Evolutionary conservation across 2,888 invertebrate species (phyloP), one percentile per base, ranked within the genome.

Genomic region (Athalia circularis): DNA sequence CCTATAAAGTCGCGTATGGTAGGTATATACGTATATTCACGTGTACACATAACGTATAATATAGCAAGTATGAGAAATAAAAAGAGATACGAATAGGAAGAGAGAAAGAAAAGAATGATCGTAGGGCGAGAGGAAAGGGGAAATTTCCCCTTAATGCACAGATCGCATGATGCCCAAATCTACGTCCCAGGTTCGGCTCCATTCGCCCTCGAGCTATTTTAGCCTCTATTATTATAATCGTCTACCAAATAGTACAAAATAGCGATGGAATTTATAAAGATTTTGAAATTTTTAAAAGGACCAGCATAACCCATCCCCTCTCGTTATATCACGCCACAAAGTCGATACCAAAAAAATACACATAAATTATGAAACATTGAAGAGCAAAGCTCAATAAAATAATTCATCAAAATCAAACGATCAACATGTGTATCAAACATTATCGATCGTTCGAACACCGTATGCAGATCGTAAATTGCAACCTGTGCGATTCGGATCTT

Each of bases 91-190:
- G 54, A 52, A 67, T 29, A 77, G 61, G 68, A 59, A 68, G 48
- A 61, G 62, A 72, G 61, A 48, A 8, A 62, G 15, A 68, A n/a
- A 45, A 43, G 57, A 47, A 64, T 11, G 47, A 45, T 59, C 47
- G 48, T 50, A 52, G 62, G 64, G 59, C 54, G 65, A 67, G 70
- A 78, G 62, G 80, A 75, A 67, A 13, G 54, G 75, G n/a, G 9
- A n/a, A 79, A 57, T 61, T 70, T 68, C 65, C 65, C 76, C 81
- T 82, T 85, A 85, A 84, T 84, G 82, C 84, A 84, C 80, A 78
- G 81, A 85, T 83, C 82, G 85, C 84, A 84, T 83, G 84, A 84
- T 83, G 82, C 81, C 84, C 81, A 81, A 85, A 83, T 84, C 77
- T 80, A 80, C 75, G 74, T 79, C 76, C 75, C 78, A 77, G 80